A percentile compares a stretch with the other conserved stretches of the same genome.
Conservation (phyloP, 1,140 invertebrate species). For the Drosophila arawakana region DNA sequence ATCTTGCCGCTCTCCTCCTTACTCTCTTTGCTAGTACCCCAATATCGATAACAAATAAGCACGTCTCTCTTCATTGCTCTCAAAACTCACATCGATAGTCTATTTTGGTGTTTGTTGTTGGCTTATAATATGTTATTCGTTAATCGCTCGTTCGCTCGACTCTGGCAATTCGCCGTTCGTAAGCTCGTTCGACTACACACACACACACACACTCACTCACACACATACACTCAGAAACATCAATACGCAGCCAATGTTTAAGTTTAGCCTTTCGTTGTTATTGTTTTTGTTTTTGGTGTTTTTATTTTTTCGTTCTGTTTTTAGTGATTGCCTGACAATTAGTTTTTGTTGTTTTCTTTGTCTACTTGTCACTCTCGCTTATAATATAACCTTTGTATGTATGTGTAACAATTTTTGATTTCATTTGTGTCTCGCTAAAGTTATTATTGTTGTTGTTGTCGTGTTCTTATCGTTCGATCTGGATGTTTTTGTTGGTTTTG, state of each 20-base stretch:
- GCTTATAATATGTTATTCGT: conserved; percentile 69
- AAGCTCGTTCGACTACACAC: conserved; percentile 15
- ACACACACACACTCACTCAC: conserved; percentile 17
- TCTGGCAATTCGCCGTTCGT: conserved; percentile 51
- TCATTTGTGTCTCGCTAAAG: conserved; percentile 37
- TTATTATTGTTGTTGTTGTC: conserved; percentile 34
- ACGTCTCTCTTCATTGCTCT: conserved; percentile 31
- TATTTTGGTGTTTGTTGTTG: conserved; percentile 75
- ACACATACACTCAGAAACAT: conserved; percentile 36
- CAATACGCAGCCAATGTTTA: conserved; percentile 36
- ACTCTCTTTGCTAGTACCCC: conserved; percentile 29
- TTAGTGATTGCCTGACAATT: conserved; percentile 55
- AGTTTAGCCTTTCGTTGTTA: conserved; percentile 47
- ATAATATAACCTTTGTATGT: conserved; percentile 2
- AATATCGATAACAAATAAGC: conserved; percentile 39
- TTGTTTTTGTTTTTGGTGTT: background rate
- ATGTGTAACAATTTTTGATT: conserved; percentile 35
- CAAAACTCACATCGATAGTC: conserved; percentile 44
- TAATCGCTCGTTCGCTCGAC: conserved; percentile 42
- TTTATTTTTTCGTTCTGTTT: conserved; percentile 8
- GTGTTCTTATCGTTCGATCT: conserved; percentile 44
- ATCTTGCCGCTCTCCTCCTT: conserved; percentile 17
- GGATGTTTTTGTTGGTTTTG: conserved; percentile 44
- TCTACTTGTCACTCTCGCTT: background rate
- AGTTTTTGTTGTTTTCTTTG: conserved; percentile 14